Base-by-base conservation (phyloP, 2,888 invertebrate species). In the Chorisops tibialis region DNA sequence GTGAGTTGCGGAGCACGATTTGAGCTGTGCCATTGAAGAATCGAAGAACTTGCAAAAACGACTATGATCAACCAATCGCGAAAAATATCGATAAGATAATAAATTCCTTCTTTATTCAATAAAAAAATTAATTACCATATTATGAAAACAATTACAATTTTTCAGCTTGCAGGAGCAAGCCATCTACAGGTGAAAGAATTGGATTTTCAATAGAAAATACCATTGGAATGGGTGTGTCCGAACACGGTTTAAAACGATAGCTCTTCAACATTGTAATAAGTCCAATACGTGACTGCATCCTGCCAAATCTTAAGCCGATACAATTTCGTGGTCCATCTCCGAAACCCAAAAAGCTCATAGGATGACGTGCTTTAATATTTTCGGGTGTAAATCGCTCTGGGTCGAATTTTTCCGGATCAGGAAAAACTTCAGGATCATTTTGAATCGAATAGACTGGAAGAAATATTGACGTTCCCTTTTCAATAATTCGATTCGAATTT, bases 321-420 rank as follows among this genome's bases (percentile, higher is more conserved):
- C 61, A 61, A 38, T 52, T 61, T 11, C 56, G 18, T 1, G 62
- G 62, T 11, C 62, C 62, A n/a, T 58, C 62, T 16, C 62, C 62
- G 41, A 62, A 62, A 12, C 48, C 39, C n/a, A 58, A 21, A 14
- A 52, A 62, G 4, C 43, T 4, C 14, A 30, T 35, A 9, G 50
- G 45, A 45, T 58, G 80, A 65, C 81, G 68, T 52, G 75, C 78
- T 0, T 77, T 73, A 66, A 81, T 82, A 48, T 80, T 80, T 67
- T 81, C 81, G 14, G 77, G 73, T 1, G 76, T 71, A 70, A 84
- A 84, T 68, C 84, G 74, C 16, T 84, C 82, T 0, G 84, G 84
- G 43, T 81, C 79, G 62, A 84, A 85, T 51, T 75, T 79, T 6
- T 81, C 77, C 1, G 85, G 85, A 7, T 85, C 76, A 1, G 82